Evolutionary conservation across 1,140 invertebrate genomes (phyloP), one percentile per base, ranked within the genome.

Genomic region (Zaprionus africanus): DNA sequence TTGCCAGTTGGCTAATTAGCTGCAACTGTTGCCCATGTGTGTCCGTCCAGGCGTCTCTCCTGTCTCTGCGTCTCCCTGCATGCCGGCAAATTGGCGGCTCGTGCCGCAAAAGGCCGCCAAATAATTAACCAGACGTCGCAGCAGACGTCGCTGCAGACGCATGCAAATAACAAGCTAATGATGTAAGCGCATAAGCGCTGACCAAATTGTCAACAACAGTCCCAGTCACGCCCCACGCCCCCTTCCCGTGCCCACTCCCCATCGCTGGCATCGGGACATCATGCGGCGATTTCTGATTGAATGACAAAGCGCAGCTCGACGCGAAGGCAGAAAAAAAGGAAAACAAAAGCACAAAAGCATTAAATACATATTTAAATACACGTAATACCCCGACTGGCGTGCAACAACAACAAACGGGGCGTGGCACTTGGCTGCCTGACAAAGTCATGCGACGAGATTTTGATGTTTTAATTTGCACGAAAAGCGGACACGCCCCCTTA

Each of bases 111-210:
- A 57, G 82, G 68, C 61, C 63, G 67, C 59, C 62, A 79, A 80
- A 80, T 82, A 87, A 87, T 75, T 80, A 78, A 46, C 41, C 41
- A 46, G 58, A 61, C 57, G 13, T 17, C 41, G 41, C 41, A 17
- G 46, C 53, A 72, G 53, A 34, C 63, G 53, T 36, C 31, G 59
- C 56, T 62, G 4, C 54, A 71, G 36, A 58, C 49, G 41, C 78
- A 88, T 90, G 85, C 85, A 88, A 83, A 88, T 88, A 88, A 88
- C 85, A 88, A 90, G 84, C 85, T 88, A 88, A 88, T 90, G 84
- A 88, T 90, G 84, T 90, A 90, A 88, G 67, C 88, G 70, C 81
- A 81, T 88, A 88, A 88, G 60, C 85, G 68, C 78, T 90, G 82
- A 88, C 85, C 86, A 90, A 90, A 90, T 90, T 90, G 85, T 90